phyloP scores from a whole-genome alignment of 2,113 vertebrate species.

The Chlorocebus sabaeus region DNA sequence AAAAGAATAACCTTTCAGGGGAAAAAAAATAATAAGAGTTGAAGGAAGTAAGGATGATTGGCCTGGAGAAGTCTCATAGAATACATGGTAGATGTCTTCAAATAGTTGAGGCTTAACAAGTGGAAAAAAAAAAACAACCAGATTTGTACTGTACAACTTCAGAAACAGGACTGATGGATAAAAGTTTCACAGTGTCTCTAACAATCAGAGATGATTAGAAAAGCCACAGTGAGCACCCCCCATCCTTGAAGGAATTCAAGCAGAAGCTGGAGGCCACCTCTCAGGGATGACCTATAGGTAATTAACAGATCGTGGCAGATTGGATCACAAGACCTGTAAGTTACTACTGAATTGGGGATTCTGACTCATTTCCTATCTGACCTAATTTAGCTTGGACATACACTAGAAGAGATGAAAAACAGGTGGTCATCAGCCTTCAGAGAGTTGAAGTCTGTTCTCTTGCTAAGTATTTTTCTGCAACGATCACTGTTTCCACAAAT shows the following conservation, averaged over 20 bases:
- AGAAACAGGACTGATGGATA: not conserved
- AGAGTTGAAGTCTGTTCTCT: not conserved
- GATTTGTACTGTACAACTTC: not conserved
- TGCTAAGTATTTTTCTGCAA: not conserved
- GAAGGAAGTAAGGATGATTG: not conserved
- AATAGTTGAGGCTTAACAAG: not conserved
- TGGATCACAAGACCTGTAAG: not conserved
- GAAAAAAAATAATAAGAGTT: not conserved
- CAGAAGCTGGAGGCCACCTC: not conserved
- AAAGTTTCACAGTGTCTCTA: not conserved
- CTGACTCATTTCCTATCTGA: not conserved
- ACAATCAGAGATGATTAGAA: not conserved
- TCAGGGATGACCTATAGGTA: not conserved
- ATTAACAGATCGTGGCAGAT: fast-evolving
- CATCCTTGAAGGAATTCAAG: not conserved
- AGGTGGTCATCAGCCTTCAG: not conserved
- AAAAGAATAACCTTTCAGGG: not conserved
- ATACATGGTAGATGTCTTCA: not conserved
- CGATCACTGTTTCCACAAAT: not conserved
- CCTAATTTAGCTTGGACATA: not conserved
- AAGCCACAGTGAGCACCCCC: not conserved
- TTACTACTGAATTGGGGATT: not conserved
- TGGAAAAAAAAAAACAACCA: not conserved
- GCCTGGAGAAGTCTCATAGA: not conserved
- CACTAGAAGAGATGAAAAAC: not conserved